Percentiles rank a stretch among this genome's conserved stretches.
Evolutionary conservation across 2,888 invertebrate genomes (phyloP).

Genomic region (Parapristionchus giblindavisi): DNA sequence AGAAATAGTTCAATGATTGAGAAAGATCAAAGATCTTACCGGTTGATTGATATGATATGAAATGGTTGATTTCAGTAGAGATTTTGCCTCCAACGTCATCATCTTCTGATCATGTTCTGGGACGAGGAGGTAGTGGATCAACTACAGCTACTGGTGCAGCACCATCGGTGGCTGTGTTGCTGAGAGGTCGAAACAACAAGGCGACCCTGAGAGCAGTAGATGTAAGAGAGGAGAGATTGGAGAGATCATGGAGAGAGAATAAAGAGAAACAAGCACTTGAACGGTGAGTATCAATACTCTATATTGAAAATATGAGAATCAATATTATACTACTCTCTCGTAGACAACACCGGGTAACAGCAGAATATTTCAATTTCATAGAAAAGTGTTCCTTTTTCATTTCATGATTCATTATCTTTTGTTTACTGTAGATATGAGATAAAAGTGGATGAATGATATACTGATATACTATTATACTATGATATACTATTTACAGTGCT

Average conservation of each 20-base stretch:
- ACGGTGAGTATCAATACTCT: constrained; percentile 17
- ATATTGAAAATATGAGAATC: not conserved
- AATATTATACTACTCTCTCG: no score
- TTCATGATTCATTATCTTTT: no score
- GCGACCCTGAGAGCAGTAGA: constrained; percentile 48
- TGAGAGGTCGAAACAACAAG: constrained; percentile 35
- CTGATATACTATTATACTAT: no score
- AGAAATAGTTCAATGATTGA: no score
- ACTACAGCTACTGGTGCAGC: not conserved
- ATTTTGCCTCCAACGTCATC: no score
- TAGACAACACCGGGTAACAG: not conserved
- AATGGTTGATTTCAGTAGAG: no score
- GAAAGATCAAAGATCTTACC: no score
- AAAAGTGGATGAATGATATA: not conserved
- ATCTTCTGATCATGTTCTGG: not conserved
- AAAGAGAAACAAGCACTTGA: constrained; percentile 48
- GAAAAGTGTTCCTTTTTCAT: no score
- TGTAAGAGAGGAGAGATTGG: constrained; percentile 49
- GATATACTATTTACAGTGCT: constrained; percentile 37
- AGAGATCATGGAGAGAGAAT: constrained; percentile 49
- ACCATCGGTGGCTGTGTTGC: not conserved
- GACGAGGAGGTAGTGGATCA: not conserved
- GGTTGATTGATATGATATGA: no score
- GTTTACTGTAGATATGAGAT: not conserved
- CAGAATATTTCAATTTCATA: no score